Evolutionary conservation across 2,888 invertebrate species (phyloP), one percentile per base, ranked within the genome.

Genomic region (Carterocephalus palaemon): DNA sequence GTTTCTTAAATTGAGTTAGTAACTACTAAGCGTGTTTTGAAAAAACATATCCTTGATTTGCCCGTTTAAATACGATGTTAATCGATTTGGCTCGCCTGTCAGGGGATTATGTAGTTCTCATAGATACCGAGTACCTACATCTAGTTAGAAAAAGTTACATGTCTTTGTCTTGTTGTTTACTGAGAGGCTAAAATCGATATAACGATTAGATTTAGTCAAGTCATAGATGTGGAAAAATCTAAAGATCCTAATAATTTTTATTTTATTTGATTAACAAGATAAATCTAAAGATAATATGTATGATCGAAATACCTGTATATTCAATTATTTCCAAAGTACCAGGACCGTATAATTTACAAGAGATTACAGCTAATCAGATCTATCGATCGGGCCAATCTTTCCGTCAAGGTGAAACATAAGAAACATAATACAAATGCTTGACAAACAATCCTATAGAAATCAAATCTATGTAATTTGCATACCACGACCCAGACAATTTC

Each of bases 381-480:
- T 23, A 41, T 19, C 16, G 12, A 24, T 33, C 24, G 19, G 41
- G 17, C 37, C 41, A 46, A 47, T 55, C 47, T 47, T 33, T n/a
- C 37, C 23, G 48, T 53, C 55, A 53, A 55, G 48, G 53, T 24
- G 42, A 53, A 29, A 36, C 23, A 28, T 38, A 26, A 19, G n/a
- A 33, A 26, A 32, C 20, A 33, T 34, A 28, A 28, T 16, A 42
- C 34, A 34, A 34, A 28, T 26, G 12, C 26, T 12, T 9, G 16
- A 9, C 22, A 13, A 42, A 34, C 43, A 26, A 23, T 23, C 12
- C 29, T 9, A 8, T 24, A 24, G 12, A 24, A 34, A 28, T 20
- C 37, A 45, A 38, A 45, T 37, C 38, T 19, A 29, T 26, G 37
- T 64, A 74, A 78, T 76, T 77, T 68, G 61, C 71, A 64, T 70